phyloP scores from a whole-genome alignment of 2,888 invertebrate species.

The Dascillus cervinus region DNA sequence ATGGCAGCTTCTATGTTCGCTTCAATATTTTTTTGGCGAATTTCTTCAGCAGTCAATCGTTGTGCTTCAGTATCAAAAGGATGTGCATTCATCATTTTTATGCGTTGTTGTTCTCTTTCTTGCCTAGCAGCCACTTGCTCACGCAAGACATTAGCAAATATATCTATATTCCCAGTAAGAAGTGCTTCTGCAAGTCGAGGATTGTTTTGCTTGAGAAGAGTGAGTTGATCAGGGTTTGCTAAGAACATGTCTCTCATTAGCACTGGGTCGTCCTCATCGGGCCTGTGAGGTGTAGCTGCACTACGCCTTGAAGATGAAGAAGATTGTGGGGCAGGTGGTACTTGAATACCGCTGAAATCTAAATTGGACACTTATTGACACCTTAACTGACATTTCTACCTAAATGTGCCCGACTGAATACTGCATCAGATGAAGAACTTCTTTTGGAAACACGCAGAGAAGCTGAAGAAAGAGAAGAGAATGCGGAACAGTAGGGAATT shows the following conservation, averaged over 20 bases:
- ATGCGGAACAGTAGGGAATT: too few species aligned
- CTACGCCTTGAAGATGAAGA: conserved; percentile 27
- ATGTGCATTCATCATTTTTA: conserved; percentile 86
- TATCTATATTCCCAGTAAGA: conserved; percentile 76
- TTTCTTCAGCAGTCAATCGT: conserved; percentile 90
- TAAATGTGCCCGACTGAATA: too few species aligned
- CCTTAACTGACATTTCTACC: too few species aligned
- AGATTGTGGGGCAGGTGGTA: conserved; percentile 58
- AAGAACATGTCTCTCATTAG: conserved; percentile 80
- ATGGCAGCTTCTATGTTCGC: conserved; percentile 98
- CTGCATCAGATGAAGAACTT: too few species aligned
- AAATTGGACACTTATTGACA: conserved; percentile 46
- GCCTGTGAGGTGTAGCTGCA: conserved; percentile 8
- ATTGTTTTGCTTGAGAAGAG: conserved; percentile 88
- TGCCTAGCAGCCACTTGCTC: conserved; percentile 78
- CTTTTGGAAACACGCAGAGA: too few species aligned
- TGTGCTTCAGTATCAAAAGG: conserved; percentile 96
- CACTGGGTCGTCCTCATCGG: conserved; percentile 71
- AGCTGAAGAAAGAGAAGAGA: too few species aligned
- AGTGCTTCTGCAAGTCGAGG: conserved; percentile 87
- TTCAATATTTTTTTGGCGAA: conserved; percentile 91
- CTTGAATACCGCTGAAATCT: conserved; percentile 82
- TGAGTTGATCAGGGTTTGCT: conserved; percentile 84
- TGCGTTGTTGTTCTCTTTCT: conserved; percentile 73
- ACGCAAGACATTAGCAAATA: conserved; percentile 68